phyloP scores from a whole-genome alignment of 2,797 vertebrate species.

The Tadarida brasiliensis region DNA sequence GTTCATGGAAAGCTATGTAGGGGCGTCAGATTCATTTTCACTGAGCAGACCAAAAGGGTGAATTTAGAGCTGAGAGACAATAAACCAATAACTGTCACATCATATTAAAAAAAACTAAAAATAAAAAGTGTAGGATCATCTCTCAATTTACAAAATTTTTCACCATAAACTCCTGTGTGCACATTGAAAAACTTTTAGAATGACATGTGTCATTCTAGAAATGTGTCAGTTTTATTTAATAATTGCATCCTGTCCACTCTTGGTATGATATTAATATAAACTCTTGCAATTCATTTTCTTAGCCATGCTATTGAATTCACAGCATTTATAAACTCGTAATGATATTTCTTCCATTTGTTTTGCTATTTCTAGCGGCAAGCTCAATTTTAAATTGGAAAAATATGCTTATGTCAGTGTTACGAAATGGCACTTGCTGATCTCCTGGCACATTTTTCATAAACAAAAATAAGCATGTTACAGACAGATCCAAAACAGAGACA shows the following conservation, averaged over 20 bases:
- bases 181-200: constrained; percentile 50
- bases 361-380: constrained; percentile 66
- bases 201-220: background rate
- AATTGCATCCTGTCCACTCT: background rate
- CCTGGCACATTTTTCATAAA: constrained; percentile 73
- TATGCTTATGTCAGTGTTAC: constrained; percentile 69
- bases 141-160: background rate
- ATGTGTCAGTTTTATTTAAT: constrained; percentile 47
- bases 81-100: background rate
- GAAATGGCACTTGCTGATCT: constrained; percentile 68
- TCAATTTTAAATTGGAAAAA: constrained; percentile 78
- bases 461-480: constrained; percentile 70
- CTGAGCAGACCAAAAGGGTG: background rate
- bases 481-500: constrained; percentile 12
- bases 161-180: background rate
- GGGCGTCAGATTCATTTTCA: background rate
- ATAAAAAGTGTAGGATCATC: background rate
- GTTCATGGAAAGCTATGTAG: background rate
- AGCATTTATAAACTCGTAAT: constrained; percentile 79
- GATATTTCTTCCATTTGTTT: constrained; percentile 82
- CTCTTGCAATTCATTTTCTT: constrained; percentile 56
- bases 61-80: background rate
- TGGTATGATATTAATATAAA: constrained; percentile 53
- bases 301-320: constrained; percentile 38
- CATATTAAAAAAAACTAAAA: background rate